Conservation (phyloP, 2,888 invertebrate genomes). For the Polyommatus iphigenia region DNA sequence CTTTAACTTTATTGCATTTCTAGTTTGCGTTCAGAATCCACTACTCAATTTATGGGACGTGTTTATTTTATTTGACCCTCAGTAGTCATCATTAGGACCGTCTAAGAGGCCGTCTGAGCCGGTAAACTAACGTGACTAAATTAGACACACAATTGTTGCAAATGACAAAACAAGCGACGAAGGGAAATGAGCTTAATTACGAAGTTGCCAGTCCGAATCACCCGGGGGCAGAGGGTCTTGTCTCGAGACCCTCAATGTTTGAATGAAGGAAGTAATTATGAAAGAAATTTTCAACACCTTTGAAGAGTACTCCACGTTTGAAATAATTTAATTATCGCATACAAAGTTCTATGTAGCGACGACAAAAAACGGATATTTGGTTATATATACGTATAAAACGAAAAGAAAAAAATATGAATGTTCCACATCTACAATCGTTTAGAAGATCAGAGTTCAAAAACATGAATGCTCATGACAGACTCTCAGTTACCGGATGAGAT, state of each 20-base stretch:
- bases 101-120: constrained; percentile 30
- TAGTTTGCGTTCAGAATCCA: not conserved
- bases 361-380: not conserved
- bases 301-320: constrained; percentile 51
- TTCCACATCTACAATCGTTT: constrained; percentile 28
- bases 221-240: constrained; percentile 58
- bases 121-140: constrained; percentile 43
- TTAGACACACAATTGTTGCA: constrained; percentile 58
- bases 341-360: constrained; percentile 4
- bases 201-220: constrained; percentile 66
- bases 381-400: constrained; percentile 30
- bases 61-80: constrained; percentile 12
- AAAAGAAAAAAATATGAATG: not conserved
- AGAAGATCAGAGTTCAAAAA: constrained; percentile 30
- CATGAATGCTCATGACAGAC: constrained; percentile 37
- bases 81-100: constrained; percentile 41
- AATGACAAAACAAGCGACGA: constrained; percentile 65
- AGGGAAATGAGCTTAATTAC: constrained; percentile 77
- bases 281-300: constrained; percentile 64
- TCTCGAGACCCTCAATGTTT: constrained; percentile 66
- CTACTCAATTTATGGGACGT: not conserved
- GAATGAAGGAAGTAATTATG: constrained; percentile 70
- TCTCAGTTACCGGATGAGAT: constrained; percentile 36
- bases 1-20: constrained; percentile 40
- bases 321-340: constrained; percentile 37